Percentiles rank a stretch among this genome's conserved stretches.
Conservation (phyloP, 2,113 vertebrate species). For the Osmerus mordax region DNA sequence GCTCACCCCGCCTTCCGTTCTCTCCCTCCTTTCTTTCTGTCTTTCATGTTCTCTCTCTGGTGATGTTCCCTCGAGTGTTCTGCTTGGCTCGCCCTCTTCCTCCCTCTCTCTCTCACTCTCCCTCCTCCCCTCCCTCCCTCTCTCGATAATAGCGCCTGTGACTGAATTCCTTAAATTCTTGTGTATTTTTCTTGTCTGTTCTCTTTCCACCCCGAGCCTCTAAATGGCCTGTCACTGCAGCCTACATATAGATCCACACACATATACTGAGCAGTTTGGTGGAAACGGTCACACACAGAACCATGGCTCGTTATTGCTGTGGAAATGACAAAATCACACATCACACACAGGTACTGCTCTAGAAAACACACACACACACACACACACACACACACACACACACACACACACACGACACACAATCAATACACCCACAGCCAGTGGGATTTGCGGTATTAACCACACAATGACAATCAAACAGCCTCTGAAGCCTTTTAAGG, state of each 20-base stretch:
- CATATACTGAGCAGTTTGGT: not conserved
- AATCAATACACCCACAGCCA: not conserved
- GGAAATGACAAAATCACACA: too few species aligned
- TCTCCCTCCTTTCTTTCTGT: not conserved
- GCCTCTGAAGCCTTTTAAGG: too few species aligned
- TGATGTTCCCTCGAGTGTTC: not conserved
- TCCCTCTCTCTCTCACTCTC: constrained; percentile 18
- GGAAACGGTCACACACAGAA: not conserved
- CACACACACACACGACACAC: constrained; percentile 4
- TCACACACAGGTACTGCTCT: not conserved
- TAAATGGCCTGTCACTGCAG: constrained; percentile 32
- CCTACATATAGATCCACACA: not conserved
- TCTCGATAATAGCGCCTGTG: constrained; percentile 28
- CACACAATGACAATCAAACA: not conserved
- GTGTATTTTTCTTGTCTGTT: constrained; percentile 39
- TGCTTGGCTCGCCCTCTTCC: not conserved
- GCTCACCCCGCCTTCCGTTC: constrained; percentile 1
- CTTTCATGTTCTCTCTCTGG: constrained; percentile 30
- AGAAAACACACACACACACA: not conserved
- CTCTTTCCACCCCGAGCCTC: not conserved
- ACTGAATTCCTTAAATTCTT: constrained; percentile 58
- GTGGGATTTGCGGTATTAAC: constrained; percentile 2
- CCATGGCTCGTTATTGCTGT: not conserved
- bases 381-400: constrained; percentile 3
- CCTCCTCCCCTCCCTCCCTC: not conserved